A percentile compares a stretch with the other conserved stretches of the same genome.
These are phyloP conservation scores for Philypnodon macrostomus DNA, from an alignment of 2,797 vertebrate species.

Conservation along the genomic window DNA sequence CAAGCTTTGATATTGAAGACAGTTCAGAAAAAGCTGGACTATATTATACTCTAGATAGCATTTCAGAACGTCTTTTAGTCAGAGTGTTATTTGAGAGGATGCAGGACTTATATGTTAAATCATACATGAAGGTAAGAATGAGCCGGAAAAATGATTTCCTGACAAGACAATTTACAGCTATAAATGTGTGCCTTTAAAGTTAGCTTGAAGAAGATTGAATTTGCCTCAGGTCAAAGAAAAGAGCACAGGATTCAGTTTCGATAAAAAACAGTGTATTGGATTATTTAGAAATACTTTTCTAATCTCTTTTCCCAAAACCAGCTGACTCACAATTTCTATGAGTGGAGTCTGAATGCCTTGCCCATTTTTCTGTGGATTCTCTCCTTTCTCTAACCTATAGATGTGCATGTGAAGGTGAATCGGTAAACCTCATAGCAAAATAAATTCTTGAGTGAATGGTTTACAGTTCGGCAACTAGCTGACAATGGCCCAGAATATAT, in stretches of 20 bases:
- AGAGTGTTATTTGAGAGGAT: slow-evolving; percentile 25
- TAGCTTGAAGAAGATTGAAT: slow-evolving; percentile 32
- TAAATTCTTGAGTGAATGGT: no score
- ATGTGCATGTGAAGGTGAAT: no score
- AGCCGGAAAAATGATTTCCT: slow-evolving; percentile 29
- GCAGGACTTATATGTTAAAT: slow-evolving; percentile 30
- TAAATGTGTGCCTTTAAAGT: slow-evolving; percentile 30
- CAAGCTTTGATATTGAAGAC: slow-evolving; percentile 53
- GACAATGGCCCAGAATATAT: no score
- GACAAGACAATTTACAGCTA: slow-evolving; percentile 31
- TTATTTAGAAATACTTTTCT: not conserved
- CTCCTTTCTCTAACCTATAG: no score
- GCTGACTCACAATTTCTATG: not conserved
- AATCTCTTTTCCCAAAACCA: not conserved
- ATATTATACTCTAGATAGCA: slow-evolving; percentile 28
- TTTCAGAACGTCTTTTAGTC: slow-evolving; percentile 26
- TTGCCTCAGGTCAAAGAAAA: slow-evolving; percentile 46
- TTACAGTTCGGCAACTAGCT: no score
- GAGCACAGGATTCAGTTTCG: slow-evolving; percentile 50
- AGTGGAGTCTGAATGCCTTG: no score
- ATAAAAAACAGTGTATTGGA: not conserved
- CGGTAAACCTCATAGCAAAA: no score
- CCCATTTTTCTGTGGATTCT: not conserved
- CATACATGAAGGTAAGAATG: slow-evolving; percentile 20
- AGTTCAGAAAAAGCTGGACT: slow-evolving; percentile 29